Percentiles rank a stretch among this genome's conserved stretches.
These are phyloP conservation scores for Congeria kusceri DNA, from an alignment of 2,888 invertebrate species.

Conservation along the genomic window DNA sequence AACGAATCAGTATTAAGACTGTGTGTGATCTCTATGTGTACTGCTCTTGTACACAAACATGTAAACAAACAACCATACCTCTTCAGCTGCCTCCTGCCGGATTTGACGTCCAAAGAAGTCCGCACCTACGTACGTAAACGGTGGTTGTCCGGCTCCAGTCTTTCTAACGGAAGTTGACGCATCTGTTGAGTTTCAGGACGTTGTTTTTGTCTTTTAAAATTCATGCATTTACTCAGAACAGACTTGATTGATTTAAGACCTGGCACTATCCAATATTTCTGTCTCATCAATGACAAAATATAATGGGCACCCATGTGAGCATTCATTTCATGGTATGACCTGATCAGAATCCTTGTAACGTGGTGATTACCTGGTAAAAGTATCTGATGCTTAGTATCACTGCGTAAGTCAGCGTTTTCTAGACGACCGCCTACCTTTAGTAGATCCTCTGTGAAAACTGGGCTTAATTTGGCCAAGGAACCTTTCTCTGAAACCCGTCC, in stretches of 20 bases:
- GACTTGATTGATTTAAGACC: constrained; percentile 7
- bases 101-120: constrained; percentile 58
- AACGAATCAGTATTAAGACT: too few species aligned
- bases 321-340: background rate
- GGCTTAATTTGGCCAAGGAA: too few species aligned
- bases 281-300: constrained; percentile 11
- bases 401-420: too few species aligned
- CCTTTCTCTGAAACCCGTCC: too few species aligned
- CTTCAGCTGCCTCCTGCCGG: constrained; percentile 20
- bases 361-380: constrained; percentile 14
- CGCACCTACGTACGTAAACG: constrained; percentile 41
- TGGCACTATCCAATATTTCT: constrained; percentile 24
- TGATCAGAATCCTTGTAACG: constrained; percentile 18
- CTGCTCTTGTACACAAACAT: constrained; percentile 45
- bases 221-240: background rate
- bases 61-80: constrained; percentile 55
- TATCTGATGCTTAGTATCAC: constrained; percentile 7
- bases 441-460: too few species aligned
- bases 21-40: too few species aligned
- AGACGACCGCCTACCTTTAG: too few species aligned
- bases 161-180: constrained; percentile 32
- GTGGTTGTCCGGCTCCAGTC: too few species aligned
- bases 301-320: constrained; percentile 18
- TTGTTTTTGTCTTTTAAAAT: background rate
- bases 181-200: too few species aligned